These are phyloP conservation scores for Phaonia tiefii DNA, from an alignment of 2,888 invertebrate species.

Conservation along the genomic window DNA sequence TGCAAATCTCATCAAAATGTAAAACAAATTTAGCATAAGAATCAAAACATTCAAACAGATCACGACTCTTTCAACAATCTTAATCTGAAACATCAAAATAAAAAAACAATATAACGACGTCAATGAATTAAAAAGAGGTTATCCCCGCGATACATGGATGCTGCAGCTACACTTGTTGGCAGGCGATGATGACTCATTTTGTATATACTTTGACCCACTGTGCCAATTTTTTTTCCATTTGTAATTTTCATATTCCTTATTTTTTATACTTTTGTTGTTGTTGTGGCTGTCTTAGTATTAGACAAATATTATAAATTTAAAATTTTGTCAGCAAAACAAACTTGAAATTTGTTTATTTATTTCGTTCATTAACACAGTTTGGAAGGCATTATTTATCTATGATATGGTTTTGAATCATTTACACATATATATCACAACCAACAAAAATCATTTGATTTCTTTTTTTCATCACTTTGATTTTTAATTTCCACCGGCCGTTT, in stretches of 20 bases:
- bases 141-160: too few relatives aligned
- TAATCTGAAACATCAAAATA: too few relatives aligned
- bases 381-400: conserved; percentile 17
- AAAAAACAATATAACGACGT: too few relatives aligned
- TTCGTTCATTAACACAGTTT: conserved; percentile 24
- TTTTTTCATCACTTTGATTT: not conserved
- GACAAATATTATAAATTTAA: conserved; percentile 10
- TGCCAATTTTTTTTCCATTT: too few relatives aligned
- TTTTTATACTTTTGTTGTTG: conserved; percentile 13
- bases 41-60: too few relatives aligned
- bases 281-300: conserved; percentile 3
- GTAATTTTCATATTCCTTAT: conserved; percentile 22
- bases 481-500: conserved; percentile 48
- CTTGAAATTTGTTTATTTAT: conserved; percentile 27
- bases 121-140: not conserved
- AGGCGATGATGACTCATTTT: conserved; percentile 51
- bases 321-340: conserved; percentile 11
- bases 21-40: too few relatives aligned
- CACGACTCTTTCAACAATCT: too few relatives aligned
- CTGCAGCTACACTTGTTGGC: not conserved
- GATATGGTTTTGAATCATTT: conserved; percentile 21
- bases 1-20: too few relatives aligned
- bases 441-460: conserved; percentile 10
- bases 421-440: not conserved
- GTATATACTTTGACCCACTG: conserved; percentile 57